Evolutionary conservation across 2,113 vertebrate species (phyloP), one percentile per base, ranked within the genome.

Genomic region (Anhinga anhinga): DNA sequence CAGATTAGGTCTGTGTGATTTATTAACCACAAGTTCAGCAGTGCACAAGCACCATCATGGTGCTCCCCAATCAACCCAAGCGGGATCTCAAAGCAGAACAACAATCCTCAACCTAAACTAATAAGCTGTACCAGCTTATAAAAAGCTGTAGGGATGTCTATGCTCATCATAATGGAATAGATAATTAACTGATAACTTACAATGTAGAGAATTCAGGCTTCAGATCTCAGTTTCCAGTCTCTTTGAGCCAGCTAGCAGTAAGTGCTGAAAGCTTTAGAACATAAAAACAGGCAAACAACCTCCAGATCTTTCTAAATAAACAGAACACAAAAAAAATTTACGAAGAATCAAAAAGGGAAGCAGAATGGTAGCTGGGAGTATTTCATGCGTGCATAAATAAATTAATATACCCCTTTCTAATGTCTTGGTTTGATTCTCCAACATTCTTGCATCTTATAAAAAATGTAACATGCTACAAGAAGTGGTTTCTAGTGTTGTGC

Each of bases 361-460:
- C 9, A 67, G 77, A 82, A 67, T 7, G 7, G 29, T 32, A 82
- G n/a, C 20, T 32, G 9, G 8, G 11, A 91, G 52, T 76, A 85
- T 3, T 3, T 83, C 5, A 65, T 16, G 18, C 2, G 1, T 49
- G 34, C 15, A 91, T 50, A 82, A 92, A 69, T 32, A 49, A 8
- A 58, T 38, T 26, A 65, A 29, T 23, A 70, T 10, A 52, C 5
- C 25, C 22, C 52, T 16, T 92, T 84, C 40, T 56, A 56, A 59
- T 81, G 52, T 71, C 72, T 88, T 71, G 14, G 40, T 84, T 94
- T 87, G 40, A 69, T 17, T 91, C 69, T 45, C 36, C 71, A 84
- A 59, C 63, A 85, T 91, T 89, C 86, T 44, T 70, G 11, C 47
- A 76, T 26, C 56, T 90, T 69, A 91, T 72, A 65, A 94, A 92